Conservation (phyloP, 1,140 invertebrate genomes). For the Uloborus diversus region DNA sequence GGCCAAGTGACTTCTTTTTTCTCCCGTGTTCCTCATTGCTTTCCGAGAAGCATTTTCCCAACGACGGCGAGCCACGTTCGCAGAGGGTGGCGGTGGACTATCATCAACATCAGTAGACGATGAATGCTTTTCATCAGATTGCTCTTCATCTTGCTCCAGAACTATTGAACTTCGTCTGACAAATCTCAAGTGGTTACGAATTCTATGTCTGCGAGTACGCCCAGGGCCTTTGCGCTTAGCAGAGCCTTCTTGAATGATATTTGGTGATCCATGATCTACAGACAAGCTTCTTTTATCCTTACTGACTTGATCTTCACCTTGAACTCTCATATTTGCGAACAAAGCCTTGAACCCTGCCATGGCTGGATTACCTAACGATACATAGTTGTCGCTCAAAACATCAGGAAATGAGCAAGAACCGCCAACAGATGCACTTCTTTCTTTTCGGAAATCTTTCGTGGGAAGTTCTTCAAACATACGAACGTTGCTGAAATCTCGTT, state of each 20-base stretch:
- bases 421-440: slow-evolving; percentile 1
- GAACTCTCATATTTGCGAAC: slow-evolving; percentile 5
- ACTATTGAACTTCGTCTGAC: background rate
- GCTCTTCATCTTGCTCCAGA: slow-evolving; percentile 10
- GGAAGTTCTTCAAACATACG: too few species aligned
- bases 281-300: slow-evolving; percentile 13
- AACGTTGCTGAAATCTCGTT: too few species aligned
- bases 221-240: background rate
- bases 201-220: background rate
- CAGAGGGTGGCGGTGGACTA: background rate
- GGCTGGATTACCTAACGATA: background rate
- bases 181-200: background rate
- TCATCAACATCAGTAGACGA: slow-evolving; percentile 32
- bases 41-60: background rate
- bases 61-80: too few species aligned
- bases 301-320: background rate
- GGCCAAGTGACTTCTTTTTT: background rate
- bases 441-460: background rate
- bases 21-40: background rate
- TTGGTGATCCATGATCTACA: background rate
- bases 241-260: too few species aligned
- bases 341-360: slow-evolving; percentile 16
- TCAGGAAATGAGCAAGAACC: background rate
- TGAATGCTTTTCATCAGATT: slow-evolving; percentile 4
- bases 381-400: background rate